Conservation (phyloP, 2,888 invertebrate species). For the Incurvaria masculella region DNA sequence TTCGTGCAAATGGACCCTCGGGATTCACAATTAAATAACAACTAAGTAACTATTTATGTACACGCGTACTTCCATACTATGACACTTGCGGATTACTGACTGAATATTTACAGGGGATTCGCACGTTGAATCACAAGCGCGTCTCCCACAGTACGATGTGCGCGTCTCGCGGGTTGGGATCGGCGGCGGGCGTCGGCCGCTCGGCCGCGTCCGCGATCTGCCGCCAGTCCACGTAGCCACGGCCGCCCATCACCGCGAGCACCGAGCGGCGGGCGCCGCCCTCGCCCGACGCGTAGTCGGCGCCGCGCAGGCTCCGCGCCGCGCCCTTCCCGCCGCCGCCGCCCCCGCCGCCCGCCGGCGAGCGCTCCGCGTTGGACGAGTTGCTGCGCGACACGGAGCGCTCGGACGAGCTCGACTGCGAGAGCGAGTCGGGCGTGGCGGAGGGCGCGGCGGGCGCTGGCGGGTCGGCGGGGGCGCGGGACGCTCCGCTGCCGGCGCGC, state of each 20-base stretch:
- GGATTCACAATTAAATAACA: too few species aligned
- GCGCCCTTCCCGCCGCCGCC: conserved; percentile 26
- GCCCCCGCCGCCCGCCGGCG: conserved; percentile 20
- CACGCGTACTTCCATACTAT: too few species aligned
- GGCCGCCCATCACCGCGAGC: conserved; percentile 82
- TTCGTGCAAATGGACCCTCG: too few species aligned
- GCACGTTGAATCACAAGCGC: conserved; percentile 46
- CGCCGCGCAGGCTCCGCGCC: conserved; percentile 38
- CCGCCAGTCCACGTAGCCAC: conserved; percentile 85
- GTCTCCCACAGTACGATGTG: conserved; percentile 88
- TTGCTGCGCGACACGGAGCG: conserved; percentile 37
- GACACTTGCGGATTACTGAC: too few species aligned
- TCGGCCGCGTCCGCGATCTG: conserved; percentile 66
- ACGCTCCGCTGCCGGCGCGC: conserved; percentile 72
- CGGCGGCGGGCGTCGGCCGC: conserved; percentile 53
- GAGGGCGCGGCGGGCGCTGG: conserved; percentile 55
- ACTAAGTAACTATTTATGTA: too few species aligned
- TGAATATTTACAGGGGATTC: background rate
- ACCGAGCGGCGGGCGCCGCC: conserved; percentile 67
- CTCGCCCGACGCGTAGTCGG: conserved; percentile 40
- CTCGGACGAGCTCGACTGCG: conserved; percentile 39
- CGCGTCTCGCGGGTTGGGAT: conserved; percentile 80
- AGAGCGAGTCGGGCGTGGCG: conserved; percentile 42
- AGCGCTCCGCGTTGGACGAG: conserved; percentile 21
- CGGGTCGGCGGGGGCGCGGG: conserved; percentile 57